Evolutionary conservation across 1,140 invertebrate species (phyloP).

Genomic region (Mactra quadrangularis): DNA sequence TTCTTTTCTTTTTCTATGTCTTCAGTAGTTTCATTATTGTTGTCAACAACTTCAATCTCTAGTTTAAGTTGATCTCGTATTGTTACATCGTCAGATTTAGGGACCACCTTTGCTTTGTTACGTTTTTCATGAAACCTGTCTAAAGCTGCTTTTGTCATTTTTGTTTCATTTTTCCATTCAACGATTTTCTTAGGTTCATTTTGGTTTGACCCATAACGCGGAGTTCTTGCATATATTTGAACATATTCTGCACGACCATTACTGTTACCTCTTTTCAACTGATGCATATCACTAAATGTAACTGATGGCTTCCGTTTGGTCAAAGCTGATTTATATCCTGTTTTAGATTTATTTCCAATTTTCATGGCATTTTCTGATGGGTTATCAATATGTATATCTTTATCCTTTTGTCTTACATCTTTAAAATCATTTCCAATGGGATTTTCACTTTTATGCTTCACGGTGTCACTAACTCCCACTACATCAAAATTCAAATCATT

Average conservation of each 20-base stretch:
- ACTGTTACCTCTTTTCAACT: not conserved
- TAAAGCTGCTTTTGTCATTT: not conserved
- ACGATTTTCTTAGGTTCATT: not conserved
- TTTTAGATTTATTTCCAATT: no score
- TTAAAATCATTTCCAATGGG: no score
- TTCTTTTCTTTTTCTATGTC: constrained; percentile 31
- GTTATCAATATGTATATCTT: no score
- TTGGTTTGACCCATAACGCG: not conserved
- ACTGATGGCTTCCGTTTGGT: no score
- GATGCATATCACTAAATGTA: no score
- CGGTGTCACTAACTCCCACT: no score
- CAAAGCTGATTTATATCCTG: no score
- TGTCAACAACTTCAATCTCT: constrained; percentile 52
- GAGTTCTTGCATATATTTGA: not conserved
- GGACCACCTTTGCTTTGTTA: not conserved
- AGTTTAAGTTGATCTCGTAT: constrained; percentile 46
- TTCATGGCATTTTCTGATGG: no score
- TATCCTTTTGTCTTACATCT: no score
- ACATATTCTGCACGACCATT: not conserved
- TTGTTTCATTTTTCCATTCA: constrained; percentile 6
- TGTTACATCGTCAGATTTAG: constrained; percentile 10
- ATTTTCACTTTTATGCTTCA: no score
- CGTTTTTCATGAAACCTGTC: not conserved
- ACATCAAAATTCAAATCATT: no score
- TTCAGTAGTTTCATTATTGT: not conserved